phyloP scores from a whole-genome alignment of 2,888 invertebrate species.

The Ichneumoninae sp. region DNA sequence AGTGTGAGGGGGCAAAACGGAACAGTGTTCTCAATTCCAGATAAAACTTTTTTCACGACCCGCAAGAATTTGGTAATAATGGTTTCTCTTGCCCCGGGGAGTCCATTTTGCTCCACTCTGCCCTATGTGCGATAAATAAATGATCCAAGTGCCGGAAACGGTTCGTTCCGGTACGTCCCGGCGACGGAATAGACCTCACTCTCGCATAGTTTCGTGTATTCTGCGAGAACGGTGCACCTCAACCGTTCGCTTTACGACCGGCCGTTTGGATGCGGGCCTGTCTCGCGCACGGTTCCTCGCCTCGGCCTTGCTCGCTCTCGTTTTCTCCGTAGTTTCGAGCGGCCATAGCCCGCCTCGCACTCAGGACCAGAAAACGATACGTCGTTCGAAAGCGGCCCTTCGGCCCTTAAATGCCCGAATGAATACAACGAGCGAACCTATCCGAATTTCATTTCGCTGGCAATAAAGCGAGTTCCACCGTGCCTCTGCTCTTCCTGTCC shows the following conservation, averaged over 20 bases:
- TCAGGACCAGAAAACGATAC: slow-evolving; percentile 3
- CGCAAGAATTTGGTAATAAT: too few relatives aligned
- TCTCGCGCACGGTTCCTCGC: too few relatives aligned
- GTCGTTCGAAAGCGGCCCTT: neutral
- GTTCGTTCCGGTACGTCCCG: neutral
- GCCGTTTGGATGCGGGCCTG: slow-evolving; percentile 32
- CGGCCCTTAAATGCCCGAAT: neutral
- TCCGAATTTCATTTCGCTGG: neutral
- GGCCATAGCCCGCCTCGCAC: neutral
- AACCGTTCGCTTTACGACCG: slow-evolving; percentile 49
- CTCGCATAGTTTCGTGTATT: slow-evolving; percentile 17
- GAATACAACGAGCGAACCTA: neutral
- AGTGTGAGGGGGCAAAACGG: neutral
- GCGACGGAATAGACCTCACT: neutral
- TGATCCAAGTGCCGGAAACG: slow-evolving; percentile 8
- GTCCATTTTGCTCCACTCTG: too few relatives aligned
- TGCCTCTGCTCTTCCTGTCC: neutral
- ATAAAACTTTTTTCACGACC: neutral
- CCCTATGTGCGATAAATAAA: neutral
- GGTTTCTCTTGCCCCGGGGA: too few relatives aligned
- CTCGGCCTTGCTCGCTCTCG: slow-evolving; percentile 3
- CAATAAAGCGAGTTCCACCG: neutral
- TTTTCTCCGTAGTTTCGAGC: slow-evolving; percentile 1
- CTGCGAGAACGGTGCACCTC: neutral
- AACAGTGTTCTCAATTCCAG: neutral